A percentile compares a stretch with the other conserved stretches of the same genome.
These are phyloP conservation scores for Magallana ariakensis DNA, from an alignment of 1,140 invertebrate genomes.

Conservation along the genomic window DNA sequence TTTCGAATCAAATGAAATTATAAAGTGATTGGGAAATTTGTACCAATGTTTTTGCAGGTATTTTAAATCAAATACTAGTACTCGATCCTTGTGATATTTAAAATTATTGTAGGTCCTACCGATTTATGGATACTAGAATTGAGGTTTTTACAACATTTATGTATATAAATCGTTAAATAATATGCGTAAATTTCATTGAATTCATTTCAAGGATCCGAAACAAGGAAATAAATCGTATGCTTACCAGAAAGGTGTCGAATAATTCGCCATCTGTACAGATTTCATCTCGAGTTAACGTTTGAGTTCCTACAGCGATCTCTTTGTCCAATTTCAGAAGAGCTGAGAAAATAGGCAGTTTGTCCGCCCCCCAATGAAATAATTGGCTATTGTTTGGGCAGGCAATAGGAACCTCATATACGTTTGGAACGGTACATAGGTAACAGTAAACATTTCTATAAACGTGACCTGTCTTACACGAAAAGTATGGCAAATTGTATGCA, in stretches of 20 bases:
- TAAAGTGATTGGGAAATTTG: background rate
- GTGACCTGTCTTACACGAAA: background rate
- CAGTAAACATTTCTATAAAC: background rate
- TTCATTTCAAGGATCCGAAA: background rate
- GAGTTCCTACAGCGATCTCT: background rate
- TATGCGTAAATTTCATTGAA: background rate
- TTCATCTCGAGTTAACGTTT: background rate
- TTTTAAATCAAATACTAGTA: too few species aligned
- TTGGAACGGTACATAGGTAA: background rate
- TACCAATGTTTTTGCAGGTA: background rate
- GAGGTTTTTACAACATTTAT: background rate
- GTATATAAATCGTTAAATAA: background rate
- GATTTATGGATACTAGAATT: background rate
- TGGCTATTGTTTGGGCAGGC: background rate
- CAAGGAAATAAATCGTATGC: background rate
- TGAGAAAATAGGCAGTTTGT: background rate
- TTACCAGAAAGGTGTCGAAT: background rate
- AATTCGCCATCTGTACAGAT: background rate
- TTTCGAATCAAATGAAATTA: too few species aligned
- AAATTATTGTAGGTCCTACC: background rate
- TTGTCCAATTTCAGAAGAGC: background rate
- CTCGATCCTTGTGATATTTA: background rate
- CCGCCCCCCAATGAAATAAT: background rate
- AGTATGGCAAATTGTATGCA: constrained; percentile 2
- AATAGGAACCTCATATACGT: background rate